These are phyloP conservation scores for Scolopax mira DNA, from an alignment of 2,113 vertebrate genomes.

Conservation along the genomic window DNA sequence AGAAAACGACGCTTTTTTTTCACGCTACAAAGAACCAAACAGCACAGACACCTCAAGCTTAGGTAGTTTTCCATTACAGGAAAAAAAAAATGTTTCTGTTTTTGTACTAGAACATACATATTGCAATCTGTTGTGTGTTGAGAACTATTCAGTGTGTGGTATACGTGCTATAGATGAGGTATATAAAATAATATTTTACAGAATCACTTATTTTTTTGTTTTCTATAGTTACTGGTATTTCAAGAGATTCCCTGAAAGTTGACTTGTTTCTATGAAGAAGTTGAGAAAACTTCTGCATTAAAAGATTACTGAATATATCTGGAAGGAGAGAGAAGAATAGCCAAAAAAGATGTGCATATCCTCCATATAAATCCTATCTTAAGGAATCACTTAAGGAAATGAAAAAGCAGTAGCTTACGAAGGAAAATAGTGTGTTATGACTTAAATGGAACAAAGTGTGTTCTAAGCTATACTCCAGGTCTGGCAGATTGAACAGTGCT, in stretches of 20 bases:
- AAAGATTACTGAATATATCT: neutral
- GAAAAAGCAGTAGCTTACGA: neutral
- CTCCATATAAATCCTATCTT: neutral
- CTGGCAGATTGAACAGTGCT: neutral
- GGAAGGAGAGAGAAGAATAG: neutral
- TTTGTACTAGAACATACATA: neutral
- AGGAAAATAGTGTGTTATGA: neutral
- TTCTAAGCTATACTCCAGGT: neutral
- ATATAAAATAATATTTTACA: neutral
- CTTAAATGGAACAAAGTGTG: neutral
- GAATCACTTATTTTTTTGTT: neutral
- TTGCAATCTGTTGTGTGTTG: neutral
- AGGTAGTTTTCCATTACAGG: neutral
- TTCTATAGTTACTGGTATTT: neutral
- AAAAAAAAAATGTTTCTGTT: accelerated
- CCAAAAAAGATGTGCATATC: neutral
- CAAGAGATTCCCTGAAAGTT: neutral
- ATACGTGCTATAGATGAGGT: neutral
- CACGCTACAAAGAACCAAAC: neutral
- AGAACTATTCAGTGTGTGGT: neutral
- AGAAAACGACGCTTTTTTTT: neutral
- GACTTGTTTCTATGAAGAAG: neutral
- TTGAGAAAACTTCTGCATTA: neutral
- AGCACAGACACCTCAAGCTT: neutral
- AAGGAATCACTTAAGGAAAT: neutral